phyloP scores from a whole-genome alignment of 1,140 invertebrate species.

The Pogonomyrmex barbatus region DNA sequence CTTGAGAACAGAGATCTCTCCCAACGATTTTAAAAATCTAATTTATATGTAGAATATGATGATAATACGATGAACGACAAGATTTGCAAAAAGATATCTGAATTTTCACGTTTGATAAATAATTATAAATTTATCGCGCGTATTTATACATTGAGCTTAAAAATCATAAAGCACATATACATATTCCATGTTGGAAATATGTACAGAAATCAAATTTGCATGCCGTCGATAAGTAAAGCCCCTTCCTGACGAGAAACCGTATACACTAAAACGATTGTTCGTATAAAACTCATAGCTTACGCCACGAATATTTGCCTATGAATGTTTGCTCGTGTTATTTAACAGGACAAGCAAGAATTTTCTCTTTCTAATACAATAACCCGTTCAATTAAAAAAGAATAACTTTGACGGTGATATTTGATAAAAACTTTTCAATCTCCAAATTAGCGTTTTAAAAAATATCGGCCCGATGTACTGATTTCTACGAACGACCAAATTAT shows the following conservation, averaged over 20 bases:
- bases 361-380: not conserved
- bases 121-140: not conserved
- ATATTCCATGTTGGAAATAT: not conserved
- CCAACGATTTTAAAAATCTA: not conserved
- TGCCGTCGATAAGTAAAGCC: conserved; percentile 6
- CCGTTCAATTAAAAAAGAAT: not conserved
- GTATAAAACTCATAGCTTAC: too few relatives aligned
- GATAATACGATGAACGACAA: not conserved
- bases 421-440: not conserved
- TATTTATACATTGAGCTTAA: not conserved
- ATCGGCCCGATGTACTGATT: not conserved
- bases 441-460: conserved; percentile 41
- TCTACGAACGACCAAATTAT: conserved; percentile 39
- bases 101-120: not conserved
- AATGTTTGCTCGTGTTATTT: not conserved
- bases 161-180: not conserved
- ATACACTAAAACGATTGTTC: conserved; percentile 29
- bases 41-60: not conserved
- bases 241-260: not conserved
- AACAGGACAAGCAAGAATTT: not conserved
- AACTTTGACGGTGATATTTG: not conserved
- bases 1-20: not conserved
- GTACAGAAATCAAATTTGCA: conserved; percentile 20
- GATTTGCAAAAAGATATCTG: not conserved
- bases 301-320: not conserved